phyloP scores from a whole-genome alignment of 2,888 invertebrate species.

The Nemurella pictetii region DNA sequence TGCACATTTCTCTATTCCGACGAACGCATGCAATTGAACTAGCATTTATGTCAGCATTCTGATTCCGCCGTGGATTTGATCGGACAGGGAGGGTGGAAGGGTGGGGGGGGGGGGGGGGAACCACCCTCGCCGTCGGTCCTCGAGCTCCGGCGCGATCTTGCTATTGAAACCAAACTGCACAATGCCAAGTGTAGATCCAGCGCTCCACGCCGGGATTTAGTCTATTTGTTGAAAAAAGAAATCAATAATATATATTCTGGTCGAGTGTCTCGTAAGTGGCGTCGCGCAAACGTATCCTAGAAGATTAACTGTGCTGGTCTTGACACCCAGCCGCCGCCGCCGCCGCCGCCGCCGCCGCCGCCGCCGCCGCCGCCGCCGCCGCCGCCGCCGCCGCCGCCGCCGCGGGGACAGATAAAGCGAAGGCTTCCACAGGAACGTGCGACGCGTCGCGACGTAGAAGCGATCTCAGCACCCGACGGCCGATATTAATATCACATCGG shows the following conservation, averaged over 20 bases:
- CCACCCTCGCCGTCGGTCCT: not conserved
- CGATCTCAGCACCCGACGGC: too few species aligned
- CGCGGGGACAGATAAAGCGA: not conserved
- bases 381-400: too few species aligned
- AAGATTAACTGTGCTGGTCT: slow-evolving; percentile 41
- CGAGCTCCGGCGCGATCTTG: slow-evolving; percentile 7
- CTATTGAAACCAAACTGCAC: slow-evolving; percentile 31
- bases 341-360: too few species aligned
- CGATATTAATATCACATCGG: too few species aligned
- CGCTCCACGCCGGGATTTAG: slow-evolving; percentile 7
- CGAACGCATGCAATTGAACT: too few species aligned
- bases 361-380: too few species aligned
- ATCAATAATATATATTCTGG: slow-evolving; percentile 28
- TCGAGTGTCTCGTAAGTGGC: slow-evolving; percentile 27
- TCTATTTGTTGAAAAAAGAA: slow-evolving; percentile 30
- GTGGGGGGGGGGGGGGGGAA: not conserved
- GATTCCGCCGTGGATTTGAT: too few species aligned
- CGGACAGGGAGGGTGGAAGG: not conserved
- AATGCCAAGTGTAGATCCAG: not conserved
- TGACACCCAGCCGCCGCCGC: slow-evolving; percentile 40
- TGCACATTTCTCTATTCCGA: too few species aligned
- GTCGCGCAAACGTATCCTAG: not conserved
- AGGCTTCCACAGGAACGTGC: not conserved
- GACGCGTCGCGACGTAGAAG: too few species aligned
- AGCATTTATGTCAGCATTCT: too few species aligned